Base-by-base conservation (phyloP, 1,140 invertebrate species). In the Sarcophaga peregrina region DNA sequence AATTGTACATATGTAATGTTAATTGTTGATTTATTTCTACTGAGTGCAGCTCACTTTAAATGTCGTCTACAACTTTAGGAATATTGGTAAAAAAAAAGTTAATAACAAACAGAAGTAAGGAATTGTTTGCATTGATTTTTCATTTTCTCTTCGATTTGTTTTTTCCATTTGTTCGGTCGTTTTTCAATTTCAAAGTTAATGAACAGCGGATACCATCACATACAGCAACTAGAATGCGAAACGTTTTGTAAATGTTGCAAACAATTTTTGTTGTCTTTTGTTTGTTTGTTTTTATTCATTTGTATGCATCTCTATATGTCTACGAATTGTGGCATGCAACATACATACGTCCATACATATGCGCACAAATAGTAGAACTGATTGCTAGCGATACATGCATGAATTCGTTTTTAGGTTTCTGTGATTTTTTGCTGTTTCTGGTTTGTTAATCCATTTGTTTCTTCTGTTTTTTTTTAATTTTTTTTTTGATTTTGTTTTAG, bases 191-290 rank as follows among this genome's bases (percentile, higher is more conserved):
- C 75, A 52, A 25, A 78, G 47, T 25, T 78, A 78, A 78, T 78
- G 75, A 78, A 78, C 75, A 50, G 8, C 47, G 50, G 75, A 52
- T 78, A 78, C 47, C 47, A 78, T 78, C 75, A 78, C 75, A 78
- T 78, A 17, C n/a, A n/a, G 13, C 8, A n/a, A 25, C 47, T 48
- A 50, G 47, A 50, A 78, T 78, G n/a, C 48, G 75, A 78, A 78
- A 50, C 48, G 47, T 78, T 78, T 78, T 78, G 75, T 50, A 78
- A 78, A 78, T 78, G 75, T 78, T 78, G 75, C 47, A 48, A 52
- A 78, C 25, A 50, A 78, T 78, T 78, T 78, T 48, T 78, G n/a
- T 68, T 58, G 54, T 68, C 1, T 37, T 37, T 37, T 3, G 13
- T 17, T 25, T 20, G n/a, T 6, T 7, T 20, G 5, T 6, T 11